A percentile compares a stretch with the other conserved stretches of the same genome.
phyloP scores from a whole-genome alignment of 2,888 invertebrate genomes.

The Phymatocera aterrima region DNA sequence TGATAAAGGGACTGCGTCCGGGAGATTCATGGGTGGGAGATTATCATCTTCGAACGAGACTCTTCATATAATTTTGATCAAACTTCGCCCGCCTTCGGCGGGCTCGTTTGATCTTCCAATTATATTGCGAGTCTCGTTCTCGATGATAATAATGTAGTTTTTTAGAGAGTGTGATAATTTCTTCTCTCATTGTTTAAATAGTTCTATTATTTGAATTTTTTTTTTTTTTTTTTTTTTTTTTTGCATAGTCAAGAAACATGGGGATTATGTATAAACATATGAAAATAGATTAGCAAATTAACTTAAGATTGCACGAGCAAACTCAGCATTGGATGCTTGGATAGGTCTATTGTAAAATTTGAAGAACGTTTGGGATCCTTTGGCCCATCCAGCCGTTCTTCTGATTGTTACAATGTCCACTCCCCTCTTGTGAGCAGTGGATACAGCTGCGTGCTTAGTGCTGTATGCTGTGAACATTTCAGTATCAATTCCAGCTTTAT shows the following conservation, averaged over 20 bases:
- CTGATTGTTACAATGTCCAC: conserved; percentile 38
- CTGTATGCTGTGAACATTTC: conserved; percentile 48
- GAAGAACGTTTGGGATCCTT: conserved; percentile 5
- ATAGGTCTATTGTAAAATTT: no score
- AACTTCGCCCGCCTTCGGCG: neutral
- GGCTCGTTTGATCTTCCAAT: no score
- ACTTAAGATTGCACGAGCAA: no score
- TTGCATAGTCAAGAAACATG: no score
- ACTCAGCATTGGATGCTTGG: no score
- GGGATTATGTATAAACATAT: no score
- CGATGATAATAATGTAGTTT: neutral
- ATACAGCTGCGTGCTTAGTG: conserved; percentile 47
- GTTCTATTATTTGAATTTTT: no score
- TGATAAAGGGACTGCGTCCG: neutral
- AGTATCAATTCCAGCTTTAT: conserved; percentile 48
- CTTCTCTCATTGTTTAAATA: no score
- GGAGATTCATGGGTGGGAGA: neutral
- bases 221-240: neutral
- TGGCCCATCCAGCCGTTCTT: conserved; percentile 32
- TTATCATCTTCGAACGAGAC: neutral
- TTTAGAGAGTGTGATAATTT: neutral
- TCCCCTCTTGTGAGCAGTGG: conserved; percentile 40
- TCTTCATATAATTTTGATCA: neutral
- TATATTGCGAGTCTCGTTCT: neutral
- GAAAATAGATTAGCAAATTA: no score